These are phyloP conservation scores for Muraenolepis orangiensis DNA, from an alignment of 2,797 vertebrate species.

Conservation along the genomic window DNA sequence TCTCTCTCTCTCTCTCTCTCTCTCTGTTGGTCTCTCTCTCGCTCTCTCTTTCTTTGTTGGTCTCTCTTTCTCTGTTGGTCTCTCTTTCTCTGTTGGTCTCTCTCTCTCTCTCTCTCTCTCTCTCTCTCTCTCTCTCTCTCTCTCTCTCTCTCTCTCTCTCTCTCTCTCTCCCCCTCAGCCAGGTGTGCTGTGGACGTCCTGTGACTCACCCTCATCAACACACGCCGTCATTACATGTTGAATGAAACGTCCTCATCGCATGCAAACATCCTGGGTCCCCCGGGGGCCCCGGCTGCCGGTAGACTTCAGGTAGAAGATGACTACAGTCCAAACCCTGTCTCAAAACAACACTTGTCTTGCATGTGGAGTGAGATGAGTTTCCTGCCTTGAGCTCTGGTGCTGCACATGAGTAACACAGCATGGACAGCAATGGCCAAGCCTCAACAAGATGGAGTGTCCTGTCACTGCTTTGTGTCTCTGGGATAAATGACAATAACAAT, in stretches of 20 bases:
- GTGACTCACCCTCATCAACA: slow-evolving; percentile 48
- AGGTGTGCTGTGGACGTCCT: slow-evolving; percentile 43
- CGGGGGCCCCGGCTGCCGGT: slow-evolving; percentile 40
- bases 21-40: not conserved
- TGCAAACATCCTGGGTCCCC: slow-evolving; percentile 34
- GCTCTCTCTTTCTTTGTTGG: slow-evolving; percentile 14
- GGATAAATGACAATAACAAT: too few species aligned
- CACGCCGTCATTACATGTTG: slow-evolving; percentile 39
- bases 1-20: not conserved
- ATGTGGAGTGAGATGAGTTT: not conserved
- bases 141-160: not conserved
- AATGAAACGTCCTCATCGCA: slow-evolving; percentile 31
- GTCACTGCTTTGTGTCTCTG: too few species aligned
- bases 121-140: not conserved
- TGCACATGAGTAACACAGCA: slow-evolving; percentile 15
- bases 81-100: not conserved
- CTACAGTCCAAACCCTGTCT: not conserved
- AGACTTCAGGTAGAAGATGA: slow-evolving; percentile 21
- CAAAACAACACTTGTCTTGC: not conserved
- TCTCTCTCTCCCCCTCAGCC: slow-evolving; percentile 29
- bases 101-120: slow-evolving; percentile 7
- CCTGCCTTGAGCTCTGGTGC: not conserved
- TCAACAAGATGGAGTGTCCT: too few species aligned
- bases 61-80: slow-evolving; percentile 1
- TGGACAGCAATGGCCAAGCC: not conserved